Evolutionary conservation across 2,888 invertebrate genomes (phyloP).

Genomic region (Zonitis immaculata): DNA sequence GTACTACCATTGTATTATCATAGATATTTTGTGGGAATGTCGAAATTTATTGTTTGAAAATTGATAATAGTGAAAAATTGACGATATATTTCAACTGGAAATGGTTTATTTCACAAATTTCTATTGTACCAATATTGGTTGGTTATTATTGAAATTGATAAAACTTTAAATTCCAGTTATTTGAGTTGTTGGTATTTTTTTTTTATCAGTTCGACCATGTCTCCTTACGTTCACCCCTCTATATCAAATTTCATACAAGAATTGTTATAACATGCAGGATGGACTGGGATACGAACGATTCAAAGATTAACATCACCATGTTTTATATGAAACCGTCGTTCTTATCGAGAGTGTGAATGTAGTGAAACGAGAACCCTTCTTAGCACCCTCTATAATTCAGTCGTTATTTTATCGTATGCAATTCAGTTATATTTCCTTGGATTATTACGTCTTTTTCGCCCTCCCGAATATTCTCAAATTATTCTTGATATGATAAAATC

Average conservation of each 20-base stretch:
- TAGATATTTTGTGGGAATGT: neutral
- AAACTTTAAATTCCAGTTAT: too few relatives aligned
- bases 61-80: neutral
- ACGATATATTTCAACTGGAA: neutral
- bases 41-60: neutral
- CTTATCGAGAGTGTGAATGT: constrained; percentile 21
- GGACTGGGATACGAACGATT: constrained; percentile 10
- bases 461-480: too few relatives aligned
- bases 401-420: constrained; percentile 26
- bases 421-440: constrained; percentile 23
- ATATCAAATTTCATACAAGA: neutral
- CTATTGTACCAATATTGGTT: neutral
- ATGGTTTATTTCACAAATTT: neutral
- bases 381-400: constrained; percentile 20
- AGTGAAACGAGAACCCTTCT: constrained; percentile 9
- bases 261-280: neutral
- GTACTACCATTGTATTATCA: neutral
- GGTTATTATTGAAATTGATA: too few relatives aligned
- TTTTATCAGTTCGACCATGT: too few relatives aligned
- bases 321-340: constrained; percentile 9
- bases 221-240: too few relatives aligned
- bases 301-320: constrained; percentile 6
- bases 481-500: too few relatives aligned
- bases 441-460: constrained; percentile 24
- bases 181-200: too few relatives aligned